phyloP scores from a whole-genome alignment of 2,113 vertebrate species.

The Sorex araneus region DNA sequence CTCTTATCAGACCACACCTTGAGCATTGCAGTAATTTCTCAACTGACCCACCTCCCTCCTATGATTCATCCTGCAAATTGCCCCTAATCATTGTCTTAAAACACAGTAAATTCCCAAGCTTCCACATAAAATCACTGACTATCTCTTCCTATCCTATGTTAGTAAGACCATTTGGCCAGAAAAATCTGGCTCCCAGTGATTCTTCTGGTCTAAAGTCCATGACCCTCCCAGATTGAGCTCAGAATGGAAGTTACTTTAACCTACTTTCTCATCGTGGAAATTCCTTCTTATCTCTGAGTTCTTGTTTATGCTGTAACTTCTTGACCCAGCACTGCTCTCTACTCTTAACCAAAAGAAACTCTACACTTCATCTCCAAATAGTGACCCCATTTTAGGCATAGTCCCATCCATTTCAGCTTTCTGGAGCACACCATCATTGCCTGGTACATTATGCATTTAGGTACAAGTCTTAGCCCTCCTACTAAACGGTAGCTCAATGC shows the following conservation, averaged over 20 bases:
- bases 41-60: neutral
- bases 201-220: neutral
- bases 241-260: constrained; percentile 13
- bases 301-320: neutral
- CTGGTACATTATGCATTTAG: neutral
- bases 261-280: neutral
- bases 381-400: neutral
- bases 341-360: neutral
- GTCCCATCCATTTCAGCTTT: neutral
- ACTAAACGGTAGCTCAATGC: neutral
- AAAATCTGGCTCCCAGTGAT: neutral
- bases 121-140: neutral
- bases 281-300: neutral
- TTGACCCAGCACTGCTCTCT: neutral
- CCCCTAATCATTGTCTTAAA: constrained; percentile 26
- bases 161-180: neutral
- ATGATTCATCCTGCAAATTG: neutral
- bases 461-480: neutral
- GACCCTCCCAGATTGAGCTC: neutral
- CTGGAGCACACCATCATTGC: neutral
- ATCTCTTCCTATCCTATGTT: neutral
- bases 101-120: neutral
- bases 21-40: neutral
- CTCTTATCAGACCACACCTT: neutral
- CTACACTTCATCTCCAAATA: neutral